A percentile compares a stretch with the other conserved stretches of the same genome.
Conservation (phyloP, 2,888 invertebrate genomes). For the Lamellibrachia satsuma region DNA sequence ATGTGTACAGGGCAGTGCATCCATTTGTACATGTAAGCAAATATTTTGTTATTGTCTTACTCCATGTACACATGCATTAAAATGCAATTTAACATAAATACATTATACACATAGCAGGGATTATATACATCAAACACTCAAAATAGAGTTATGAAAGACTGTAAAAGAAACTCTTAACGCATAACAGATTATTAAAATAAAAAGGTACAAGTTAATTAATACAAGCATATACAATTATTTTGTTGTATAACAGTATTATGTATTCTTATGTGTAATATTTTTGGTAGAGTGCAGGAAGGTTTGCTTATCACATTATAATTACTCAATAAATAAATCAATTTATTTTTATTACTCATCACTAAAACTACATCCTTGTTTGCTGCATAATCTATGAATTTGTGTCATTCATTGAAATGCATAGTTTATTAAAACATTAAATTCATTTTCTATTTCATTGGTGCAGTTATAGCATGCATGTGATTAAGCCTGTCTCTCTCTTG, state of each 20-base stretch:
- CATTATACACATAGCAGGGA: not conserved
- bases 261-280: not conserved
- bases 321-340: not conserved
- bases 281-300: not conserved
- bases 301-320: not conserved
- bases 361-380: not conserved
- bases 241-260: not conserved
- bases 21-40: not conserved
- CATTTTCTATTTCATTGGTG: too few species aligned
- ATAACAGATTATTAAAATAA: not conserved
- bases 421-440: too few species aligned
- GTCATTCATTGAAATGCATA: too few species aligned
- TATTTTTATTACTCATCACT: not conserved
- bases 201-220: not conserved
- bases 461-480: not conserved
- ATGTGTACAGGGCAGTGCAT: not conserved
- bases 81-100: not conserved
- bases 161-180: not conserved
- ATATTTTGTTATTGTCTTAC: not conserved
- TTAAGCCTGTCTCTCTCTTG: not conserved
- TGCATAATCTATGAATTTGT: not conserved
- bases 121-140: not conserved
- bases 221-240: not conserved
- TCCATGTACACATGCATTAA: not conserved
- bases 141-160: not conserved